Evolutionary conservation across 1,140 invertebrate species (phyloP), one percentile per base, ranked within the genome.

Genomic region (Drosophila tani): DNA sequence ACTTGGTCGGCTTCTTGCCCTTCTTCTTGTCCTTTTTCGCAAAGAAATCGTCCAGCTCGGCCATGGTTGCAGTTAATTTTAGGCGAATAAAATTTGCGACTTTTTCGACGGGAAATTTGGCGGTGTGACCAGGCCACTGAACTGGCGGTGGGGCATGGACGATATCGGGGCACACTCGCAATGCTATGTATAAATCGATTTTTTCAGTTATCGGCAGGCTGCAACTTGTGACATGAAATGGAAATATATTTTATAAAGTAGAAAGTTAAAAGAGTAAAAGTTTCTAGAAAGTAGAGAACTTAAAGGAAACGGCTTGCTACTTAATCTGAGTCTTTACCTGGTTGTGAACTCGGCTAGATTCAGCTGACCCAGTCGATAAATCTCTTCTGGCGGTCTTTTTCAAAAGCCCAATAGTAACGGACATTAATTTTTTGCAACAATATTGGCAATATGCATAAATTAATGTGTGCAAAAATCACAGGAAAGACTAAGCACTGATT

Each of bases 1-100:
- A 97, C 93, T 97, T 97, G 40, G 73, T 74, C 92, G 95, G 95
- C 94, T 97, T 98, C 79, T 96, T 96, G 93, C 98, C 97, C 93
- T 98, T 98, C 94, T 97, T 98, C 79, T 96, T 96, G 93, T 98
- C 97, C 93, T 98, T 98, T 93, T 98, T 98, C 27, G 97, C 97
- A 93, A 98, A 98, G 93, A 98, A 98, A 94, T 98, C 97, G 92
- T 98, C 97, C 82, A 98, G 94, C 94, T 98, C 97, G 47, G 97
- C 96, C 97, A 98, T 98, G 73, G 55, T 86, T 81, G 75, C 64
- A 88, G 81, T 71, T 77, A 79, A 79, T 79, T 76, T 87, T 79
- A 87, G 70, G 79, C 78, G 60, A 86, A 69, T 68, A 51, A 69
- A 32, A 32, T 68, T 68, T 46, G 66, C 63, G 66, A 68, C 62